Evolutionary conservation across 1,140 invertebrate genomes (phyloP), one percentile per base, ranked within the genome.

Genomic region (Polypedilum pembai): DNA sequence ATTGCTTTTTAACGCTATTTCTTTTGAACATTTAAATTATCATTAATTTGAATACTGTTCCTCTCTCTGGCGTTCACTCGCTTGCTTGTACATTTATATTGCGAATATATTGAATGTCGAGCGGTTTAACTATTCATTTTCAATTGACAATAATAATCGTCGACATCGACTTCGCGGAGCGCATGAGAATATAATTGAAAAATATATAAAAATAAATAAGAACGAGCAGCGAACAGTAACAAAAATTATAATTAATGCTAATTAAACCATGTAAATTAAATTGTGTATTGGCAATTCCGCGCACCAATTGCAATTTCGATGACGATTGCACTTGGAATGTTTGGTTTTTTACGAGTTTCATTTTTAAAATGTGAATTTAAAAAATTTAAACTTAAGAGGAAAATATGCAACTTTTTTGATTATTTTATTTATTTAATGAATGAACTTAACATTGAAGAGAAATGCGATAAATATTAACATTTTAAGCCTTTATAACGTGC

Each of bases 161-260:
- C n/a, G 45, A 56, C 45, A 4, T n/a, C n/a, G 45, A 56, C 45
- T 56, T n/a, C 12, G 45, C 5, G 1, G 24, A 33, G 24, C 24
- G 45, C 45, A 56, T 56, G n/a, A 33, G 24, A 56, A 56, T 56
- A 12, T 56, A 56, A 56, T 56, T 56, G 12, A n/a, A 56, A 56
- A 56, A n/a, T 45, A 15, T n/a, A 56, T 56, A n/a, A 56, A 56
- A 56, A 56, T 33, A 33, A 33, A 33, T 33, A 33, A 33, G 24
- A 56, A 56, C 12, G n/a, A 45, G 40, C 40, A 45, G 41, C 41
- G 41, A 8, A 56, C 45, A 56, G n/a, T n/a, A 33, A 56, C 8
- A 45, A 45, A 56, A 56, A 56, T 56, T 56, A 56, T 56, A 56
- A 56, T 56, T 56, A 56, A 56, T 56, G 45, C 45, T 56, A 56